Percentiles rank a stretch among this genome's conserved stretches.
Conservation (phyloP, 2,888 invertebrate genomes). For the Apodemia mormo region DNA sequence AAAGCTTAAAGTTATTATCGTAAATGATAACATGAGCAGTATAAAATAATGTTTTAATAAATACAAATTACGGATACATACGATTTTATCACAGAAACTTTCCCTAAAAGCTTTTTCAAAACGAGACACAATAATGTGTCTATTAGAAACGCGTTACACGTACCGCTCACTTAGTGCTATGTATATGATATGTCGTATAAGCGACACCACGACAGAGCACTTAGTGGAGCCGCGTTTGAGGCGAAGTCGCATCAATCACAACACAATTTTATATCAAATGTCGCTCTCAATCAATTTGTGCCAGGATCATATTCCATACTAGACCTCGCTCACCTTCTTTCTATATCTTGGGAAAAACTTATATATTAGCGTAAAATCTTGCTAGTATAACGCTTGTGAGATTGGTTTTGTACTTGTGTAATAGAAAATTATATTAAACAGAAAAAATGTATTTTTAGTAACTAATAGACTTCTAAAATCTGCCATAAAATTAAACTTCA, state of each 20-base stretch:
- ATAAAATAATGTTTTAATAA: constrained; percentile 8
- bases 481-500: no score
- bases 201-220: constrained; percentile 73
- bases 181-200: constrained; percentile 41
- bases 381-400: neutral
- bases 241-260: constrained; percentile 79
- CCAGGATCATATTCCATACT: constrained; percentile 72
- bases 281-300: constrained; percentile 81
- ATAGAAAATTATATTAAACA: neutral
- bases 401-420: neutral
- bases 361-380: neutral
- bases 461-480: neutral
- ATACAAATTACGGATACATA: constrained; percentile 20
- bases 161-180: constrained; percentile 24
- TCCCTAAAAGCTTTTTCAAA: constrained; percentile 25
- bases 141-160: constrained; percentile 28
- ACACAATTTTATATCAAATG: constrained; percentile 82
- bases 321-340: constrained; percentile 55
- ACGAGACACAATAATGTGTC: constrained; percentile 27
- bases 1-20: neutral
- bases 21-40: neutral
- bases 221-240: constrained; percentile 67
- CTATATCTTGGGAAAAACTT: constrained; percentile 34
- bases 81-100: constrained; percentile 22
- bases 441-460: neutral